Base-by-base conservation (phyloP, 2,888 invertebrate genomes). In the Tetropium fuscum region DNA sequence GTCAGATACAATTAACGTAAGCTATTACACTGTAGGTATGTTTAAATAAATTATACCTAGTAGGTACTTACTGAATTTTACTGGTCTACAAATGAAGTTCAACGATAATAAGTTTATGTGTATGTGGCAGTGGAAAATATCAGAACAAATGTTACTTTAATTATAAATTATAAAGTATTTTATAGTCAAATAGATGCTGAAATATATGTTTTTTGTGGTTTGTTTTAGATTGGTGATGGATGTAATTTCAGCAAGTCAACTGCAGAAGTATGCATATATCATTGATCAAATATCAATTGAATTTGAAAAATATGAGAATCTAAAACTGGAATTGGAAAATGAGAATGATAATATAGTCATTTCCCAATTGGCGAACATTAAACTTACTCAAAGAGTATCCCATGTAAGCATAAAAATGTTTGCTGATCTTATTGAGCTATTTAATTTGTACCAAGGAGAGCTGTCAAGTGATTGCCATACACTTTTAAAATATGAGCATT, bases 381-480 rank as follows among this genome's bases (percentile, higher is more conserved):
- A 72, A 45, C 32, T 62, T 3, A 64, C 57, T 13, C 51, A 71
- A 41, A 73, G 75, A 55, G 55, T 79, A 10, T 76, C 75, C 48
- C 68, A 71, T 60, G 65, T 76, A 2, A 65, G 68, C 40, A 73
- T 78, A 0, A 79, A 79, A 72, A 62, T 80, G 19, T 80, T 77
- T 60, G 63, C 66, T 58, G 68, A 74, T 49, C 19, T 77, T 36
- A 59, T 68, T 18, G 76, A 78, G 27, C 53, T 78, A 10, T 63
- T 67, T 20, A 60, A 71, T 45, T 60, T 79, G 10, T 76, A 75
- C 53, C 58, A 63, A 7, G 66, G 68, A 32, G 73, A 74, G 59
- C 49, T 74, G 2, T 63, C 66, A 25, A 49, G 47, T 16, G 70
- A 68, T 57, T 25, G 68, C 1, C 40, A 63, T 30, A 45, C 44